Conservation (phyloP, 1,140 invertebrate species). For the Paraescarpia echinospica region DNA sequence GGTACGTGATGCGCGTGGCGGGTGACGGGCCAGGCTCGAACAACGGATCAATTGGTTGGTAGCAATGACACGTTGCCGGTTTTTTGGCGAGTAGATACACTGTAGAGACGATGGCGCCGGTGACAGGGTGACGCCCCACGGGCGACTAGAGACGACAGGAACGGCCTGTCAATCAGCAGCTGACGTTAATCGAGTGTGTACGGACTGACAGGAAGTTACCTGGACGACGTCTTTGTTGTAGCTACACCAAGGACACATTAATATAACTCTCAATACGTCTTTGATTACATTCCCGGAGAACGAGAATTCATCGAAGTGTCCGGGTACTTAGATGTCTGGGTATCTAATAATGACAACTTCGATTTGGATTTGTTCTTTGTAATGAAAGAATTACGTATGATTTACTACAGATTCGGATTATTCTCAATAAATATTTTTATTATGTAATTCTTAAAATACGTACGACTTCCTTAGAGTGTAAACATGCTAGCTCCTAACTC, state of each 20-base stretch:
- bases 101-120: neutral
- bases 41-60: neutral
- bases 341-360: too few species aligned
- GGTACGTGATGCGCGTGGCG: neutral
- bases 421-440: too few species aligned
- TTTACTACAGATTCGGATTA: too few species aligned
- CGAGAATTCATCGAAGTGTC: too few species aligned
- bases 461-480: too few species aligned
- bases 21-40: neutral
- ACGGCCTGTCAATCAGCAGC: neutral
- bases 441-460: too few species aligned
- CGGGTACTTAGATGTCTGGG: too few species aligned
- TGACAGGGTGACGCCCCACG: neutral
- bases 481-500: neutral
- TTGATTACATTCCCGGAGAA: too few species aligned
- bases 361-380: too few species aligned
- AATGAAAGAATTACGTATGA: too few species aligned
- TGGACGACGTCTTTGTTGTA: neutral
- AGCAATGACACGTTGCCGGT: neutral
- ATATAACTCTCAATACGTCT: too few species aligned
- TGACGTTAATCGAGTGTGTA: neutral
- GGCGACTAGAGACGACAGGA: neutral
- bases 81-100: neutral
- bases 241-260: too few species aligned
- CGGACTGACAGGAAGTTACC: neutral